These are phyloP conservation scores for Heliconius charithonia DNA, from an alignment of 2,888 invertebrate genomes.

Conservation along the genomic window DNA sequence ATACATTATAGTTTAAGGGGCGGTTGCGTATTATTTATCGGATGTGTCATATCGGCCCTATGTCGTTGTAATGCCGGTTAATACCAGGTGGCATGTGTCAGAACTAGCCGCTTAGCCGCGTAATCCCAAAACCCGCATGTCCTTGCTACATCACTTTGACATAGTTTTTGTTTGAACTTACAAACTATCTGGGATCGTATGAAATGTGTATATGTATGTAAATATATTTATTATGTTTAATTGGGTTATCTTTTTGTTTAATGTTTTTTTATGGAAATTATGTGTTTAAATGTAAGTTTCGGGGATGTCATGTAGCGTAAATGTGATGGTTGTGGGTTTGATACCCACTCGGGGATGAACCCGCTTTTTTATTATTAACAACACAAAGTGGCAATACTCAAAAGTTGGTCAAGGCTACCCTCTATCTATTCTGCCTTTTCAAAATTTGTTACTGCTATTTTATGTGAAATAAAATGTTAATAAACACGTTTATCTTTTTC, in stretches of 20 bases:
- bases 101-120: slow-evolving; percentile 43
- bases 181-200: slow-evolving; percentile 18
- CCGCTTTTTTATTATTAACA: neutral
- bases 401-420: no score
- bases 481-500: no score
- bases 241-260: neutral
- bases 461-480: no score
- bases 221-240: neutral
- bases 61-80: slow-evolving; percentile 46
- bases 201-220: neutral
- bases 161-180: slow-evolving; percentile 41
- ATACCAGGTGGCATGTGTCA: slow-evolving; percentile 53
- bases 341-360: neutral
- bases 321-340: neutral
- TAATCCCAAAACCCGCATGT: slow-evolving; percentile 40
- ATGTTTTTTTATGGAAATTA: no score
- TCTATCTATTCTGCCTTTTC: no score
- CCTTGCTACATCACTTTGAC: slow-evolving; percentile 37
- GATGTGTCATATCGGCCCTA: slow-evolving; percentile 34
- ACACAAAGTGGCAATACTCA: neutral
- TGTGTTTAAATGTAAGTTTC: neutral
- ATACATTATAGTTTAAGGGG: slow-evolving; percentile 29
- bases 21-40: slow-evolving; percentile 34
- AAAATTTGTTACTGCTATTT: no score
- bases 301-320: neutral